These are phyloP conservation scores for Gymnopithys bicolor DNA, from an alignment of 2,797 vertebrate genomes.

Conservation along the genomic window DNA sequence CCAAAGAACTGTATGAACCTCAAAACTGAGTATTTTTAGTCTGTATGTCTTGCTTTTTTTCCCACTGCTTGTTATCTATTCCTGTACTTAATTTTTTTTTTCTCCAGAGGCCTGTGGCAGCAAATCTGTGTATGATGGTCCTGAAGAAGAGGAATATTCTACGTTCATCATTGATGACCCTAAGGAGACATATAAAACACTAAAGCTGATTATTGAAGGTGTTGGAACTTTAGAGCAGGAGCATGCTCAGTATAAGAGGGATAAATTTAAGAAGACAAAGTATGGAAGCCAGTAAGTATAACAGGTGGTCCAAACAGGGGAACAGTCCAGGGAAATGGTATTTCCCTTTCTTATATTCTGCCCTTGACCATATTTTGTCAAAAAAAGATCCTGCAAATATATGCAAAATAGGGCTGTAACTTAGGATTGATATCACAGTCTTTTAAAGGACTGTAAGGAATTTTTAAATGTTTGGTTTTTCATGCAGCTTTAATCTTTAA, in stretches of 20 bases:
- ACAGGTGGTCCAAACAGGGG: background rate
- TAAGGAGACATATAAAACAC: conserved; percentile 95
- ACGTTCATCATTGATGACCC: conserved; percentile 96
- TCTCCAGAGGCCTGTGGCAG: conserved; percentile 93
- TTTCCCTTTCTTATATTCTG: background rate
- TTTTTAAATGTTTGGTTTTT: background rate
- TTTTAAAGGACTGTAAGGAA: background rate
- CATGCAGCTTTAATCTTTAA: background rate
- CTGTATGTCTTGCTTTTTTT: background rate
- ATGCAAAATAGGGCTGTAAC: background rate
- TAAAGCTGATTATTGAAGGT: conserved; percentile 87
- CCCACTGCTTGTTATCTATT: background rate
- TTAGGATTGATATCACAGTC: background rate
- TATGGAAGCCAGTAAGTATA: conserved; percentile 97
- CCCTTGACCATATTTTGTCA: background rate
- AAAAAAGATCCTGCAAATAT: background rate
- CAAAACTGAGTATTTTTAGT: background rate
- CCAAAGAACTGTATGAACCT: background rate
- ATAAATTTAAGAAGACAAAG: conserved; percentile 98
- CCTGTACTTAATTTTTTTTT: background rate
- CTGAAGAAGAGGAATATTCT: conserved; percentile 95
- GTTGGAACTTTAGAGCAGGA: conserved; percentile 92
- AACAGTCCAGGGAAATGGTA: background rate
- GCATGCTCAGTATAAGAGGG: conserved; percentile 93
- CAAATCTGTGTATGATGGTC: conserved; percentile 95